phyloP scores from a whole-genome alignment of 2,113 vertebrate genomes.

The Enhydra lutris region DNA sequence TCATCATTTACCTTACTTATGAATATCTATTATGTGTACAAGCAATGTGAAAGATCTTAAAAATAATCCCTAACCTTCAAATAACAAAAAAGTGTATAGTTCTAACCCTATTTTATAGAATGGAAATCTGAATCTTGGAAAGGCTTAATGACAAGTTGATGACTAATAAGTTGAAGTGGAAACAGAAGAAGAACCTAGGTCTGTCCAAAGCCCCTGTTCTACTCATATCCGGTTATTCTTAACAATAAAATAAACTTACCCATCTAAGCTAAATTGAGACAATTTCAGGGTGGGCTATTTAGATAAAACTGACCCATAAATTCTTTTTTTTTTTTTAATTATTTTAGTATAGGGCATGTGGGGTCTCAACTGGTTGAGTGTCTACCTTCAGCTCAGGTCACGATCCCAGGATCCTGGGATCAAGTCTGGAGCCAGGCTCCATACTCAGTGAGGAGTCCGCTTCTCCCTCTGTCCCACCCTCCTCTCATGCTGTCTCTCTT shows the following conservation, averaged over 20 bases:
- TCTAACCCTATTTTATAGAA: neutral
- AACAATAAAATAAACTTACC: neutral
- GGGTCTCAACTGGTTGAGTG: neutral
- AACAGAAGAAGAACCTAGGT: neutral
- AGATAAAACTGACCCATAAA: neutral
- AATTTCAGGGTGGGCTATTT: neutral
- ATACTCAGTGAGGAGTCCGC: too few species aligned
- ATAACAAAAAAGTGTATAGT: neutral
- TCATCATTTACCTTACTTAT: neutral
- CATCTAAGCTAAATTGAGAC: neutral
- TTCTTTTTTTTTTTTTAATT: neutral
- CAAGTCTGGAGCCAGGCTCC: too few species aligned
- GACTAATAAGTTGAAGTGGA: neutral
- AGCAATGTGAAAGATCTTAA: neutral
- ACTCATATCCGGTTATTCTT: neutral
- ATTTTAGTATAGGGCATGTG: neutral
- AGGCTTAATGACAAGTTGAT: neutral
- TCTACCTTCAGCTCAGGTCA: neutral
- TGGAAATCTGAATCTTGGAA: neutral
- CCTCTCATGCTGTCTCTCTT: fast-evolving
- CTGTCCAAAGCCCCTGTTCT: neutral
- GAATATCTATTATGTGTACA: neutral
- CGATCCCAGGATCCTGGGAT: too few species aligned
- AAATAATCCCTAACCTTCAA: neutral
- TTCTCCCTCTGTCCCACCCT: too few species aligned